Evolutionary conservation across 2,797 vertebrate genomes (phyloP), one percentile per base, ranked within the genome.

Genomic region (Lutjanus campechanus): DNA sequence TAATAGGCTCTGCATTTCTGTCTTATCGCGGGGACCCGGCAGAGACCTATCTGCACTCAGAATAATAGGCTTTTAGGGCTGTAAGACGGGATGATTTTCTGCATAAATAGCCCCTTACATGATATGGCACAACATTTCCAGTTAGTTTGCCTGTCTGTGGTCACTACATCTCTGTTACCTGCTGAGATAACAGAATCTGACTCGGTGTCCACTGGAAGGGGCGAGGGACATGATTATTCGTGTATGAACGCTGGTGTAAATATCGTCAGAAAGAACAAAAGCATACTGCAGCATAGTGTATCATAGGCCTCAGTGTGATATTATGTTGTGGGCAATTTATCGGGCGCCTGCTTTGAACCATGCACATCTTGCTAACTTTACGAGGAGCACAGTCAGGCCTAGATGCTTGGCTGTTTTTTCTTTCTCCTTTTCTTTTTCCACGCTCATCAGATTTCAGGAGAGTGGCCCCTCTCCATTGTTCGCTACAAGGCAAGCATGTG

Each of bases 401-500:
- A 85, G 86, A 90, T 94, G 90, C 91, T 82, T 81, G 85, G 89
- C 89, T 86, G 17, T 20, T 60, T 65, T 53, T 67, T 46, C 41
- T 54, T 54, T 10, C 25, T 40, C 41, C 50, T 50, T 95, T 93
- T 81, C 85, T 95, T 94, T 96, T 96, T 96, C 95, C 92, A 95
- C 73, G 80, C 95, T 96, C 95, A 95, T 97, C 93, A 61, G 91
- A 95, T 97, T 97, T 97, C 96, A 96, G 91, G 82, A 94, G 96
- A 95, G 96, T 95, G 94, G 81, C 94, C 94, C 89, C 86, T 85
- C 89, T 86, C 94, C 92, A 96, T 97, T 97, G 96, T 97, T 95
- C 85, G 79, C 92, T 85, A 84, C 92, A 88, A 96, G 93, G 93
- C 88, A 94, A 93, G 93, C 95, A 95, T 94, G 95, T 96, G 95